A percentile compares a stretch with the other conserved stretches of the same genome.
These are phyloP conservation scores for Spongia lamella DNA, from an alignment of 37 sponge, comb jelly and placozoan species.

Conservation along the genomic window DNA sequence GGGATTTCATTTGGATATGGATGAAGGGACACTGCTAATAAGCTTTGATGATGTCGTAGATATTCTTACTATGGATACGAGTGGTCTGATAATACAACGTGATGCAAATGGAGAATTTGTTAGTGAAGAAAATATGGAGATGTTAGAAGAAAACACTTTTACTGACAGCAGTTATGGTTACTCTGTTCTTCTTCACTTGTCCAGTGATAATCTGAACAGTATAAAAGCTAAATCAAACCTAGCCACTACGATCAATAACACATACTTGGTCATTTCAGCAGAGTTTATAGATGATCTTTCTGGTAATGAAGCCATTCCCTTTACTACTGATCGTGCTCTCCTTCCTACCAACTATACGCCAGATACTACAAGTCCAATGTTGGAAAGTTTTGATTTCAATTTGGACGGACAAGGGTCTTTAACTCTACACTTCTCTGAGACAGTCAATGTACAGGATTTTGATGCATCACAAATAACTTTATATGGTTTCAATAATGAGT, in stretches of 20 bases:
- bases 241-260: constrained; percentile 41
- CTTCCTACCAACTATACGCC: constrained; percentile 38
- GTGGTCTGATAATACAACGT: constrained; percentile 43
- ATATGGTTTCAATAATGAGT: constrained; percentile 40
- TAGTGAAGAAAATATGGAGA: neutral
- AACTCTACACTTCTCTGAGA: constrained; percentile 72
- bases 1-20: constrained; percentile 67
- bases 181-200: constrained; percentile 40
- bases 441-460: constrained; percentile 48
- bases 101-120: constrained; percentile 15
- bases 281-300: constrained; percentile 53
- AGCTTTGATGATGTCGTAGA: constrained; percentile 76
- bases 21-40: constrained; percentile 51
- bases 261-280: constrained; percentile 45
- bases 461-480: constrained; percentile 48
- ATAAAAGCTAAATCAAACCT: constrained; percentile 59
- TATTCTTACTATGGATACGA: constrained; percentile 6
- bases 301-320: constrained; percentile 29
- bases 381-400: constrained; percentile 51
- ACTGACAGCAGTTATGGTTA: constrained; percentile 55
- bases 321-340: constrained; percentile 49
- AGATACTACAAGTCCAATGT: constrained; percentile 58
- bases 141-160: neutral
- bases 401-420: constrained; percentile 61
- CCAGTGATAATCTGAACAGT: constrained; percentile 51